Evolutionary conservation across 2,888 invertebrate species (phyloP).

Genomic region (Ennomos quercinarius): DNA sequence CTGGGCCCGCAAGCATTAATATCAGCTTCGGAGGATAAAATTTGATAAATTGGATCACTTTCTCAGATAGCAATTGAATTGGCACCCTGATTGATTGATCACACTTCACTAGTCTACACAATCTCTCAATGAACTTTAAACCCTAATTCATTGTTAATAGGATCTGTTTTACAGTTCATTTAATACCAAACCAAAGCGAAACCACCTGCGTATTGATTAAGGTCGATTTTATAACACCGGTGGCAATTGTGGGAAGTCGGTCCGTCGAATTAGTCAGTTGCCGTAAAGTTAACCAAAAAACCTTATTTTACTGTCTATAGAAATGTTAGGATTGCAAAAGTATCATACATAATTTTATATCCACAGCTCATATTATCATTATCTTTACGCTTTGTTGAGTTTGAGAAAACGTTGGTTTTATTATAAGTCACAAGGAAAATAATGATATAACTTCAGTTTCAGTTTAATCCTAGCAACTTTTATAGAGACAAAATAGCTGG

Average conservation of each 20-base stretch:
- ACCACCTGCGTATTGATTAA: constrained; percentile 49
- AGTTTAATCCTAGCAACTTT: too few species aligned
- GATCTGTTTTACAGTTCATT: constrained; percentile 10
- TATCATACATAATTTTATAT: too few species aligned
- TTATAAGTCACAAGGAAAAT: too few species aligned
- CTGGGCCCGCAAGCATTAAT: constrained; percentile 48
- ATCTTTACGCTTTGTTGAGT: too few species aligned
- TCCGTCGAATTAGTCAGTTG: constrained; percentile 6
- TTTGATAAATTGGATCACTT: constrained; percentile 63
- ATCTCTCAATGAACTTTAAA: constrained; percentile 33
- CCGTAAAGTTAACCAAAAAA: neutral
- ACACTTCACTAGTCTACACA: constrained; percentile 31
- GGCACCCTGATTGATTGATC: constrained; percentile 56
- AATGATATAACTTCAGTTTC: too few species aligned
- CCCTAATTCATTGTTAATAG: constrained; percentile 29
- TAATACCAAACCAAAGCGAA: constrained; percentile 4
- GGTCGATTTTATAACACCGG: constrained; percentile 41
- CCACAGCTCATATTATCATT: too few species aligned
- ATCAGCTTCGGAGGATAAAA: constrained; percentile 50
- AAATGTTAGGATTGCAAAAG: too few species aligned
- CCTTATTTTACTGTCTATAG: neutral
- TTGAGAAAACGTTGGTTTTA: too few species aligned
- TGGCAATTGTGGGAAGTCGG: constrained; percentile 22
- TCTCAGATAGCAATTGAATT: constrained; percentile 55
- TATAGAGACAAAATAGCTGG: too few species aligned